phyloP scores from a whole-genome alignment of 1,140 invertebrate species.

The Drosophila tsacasi region DNA sequence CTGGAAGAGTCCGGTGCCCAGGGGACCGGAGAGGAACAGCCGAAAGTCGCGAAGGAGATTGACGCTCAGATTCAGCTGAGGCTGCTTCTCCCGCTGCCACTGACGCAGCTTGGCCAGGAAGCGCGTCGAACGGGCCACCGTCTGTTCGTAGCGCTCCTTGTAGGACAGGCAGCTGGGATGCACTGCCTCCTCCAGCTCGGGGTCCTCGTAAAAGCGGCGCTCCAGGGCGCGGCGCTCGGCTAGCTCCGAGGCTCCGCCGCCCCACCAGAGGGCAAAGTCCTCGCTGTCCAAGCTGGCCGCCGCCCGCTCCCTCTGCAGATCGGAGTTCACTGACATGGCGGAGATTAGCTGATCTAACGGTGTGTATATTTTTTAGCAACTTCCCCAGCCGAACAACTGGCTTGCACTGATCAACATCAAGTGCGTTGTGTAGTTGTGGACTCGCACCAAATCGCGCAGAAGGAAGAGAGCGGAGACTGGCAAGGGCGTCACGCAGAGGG shows the following conservation, averaged over 20 bases:
- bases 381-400: neutral
- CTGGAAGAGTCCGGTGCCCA: constrained; percentile 91
- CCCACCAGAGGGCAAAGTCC: constrained; percentile 92
- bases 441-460: neutral
- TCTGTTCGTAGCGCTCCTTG: constrained; percentile 93
- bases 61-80: constrained; percentile 21
- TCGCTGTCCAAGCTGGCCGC: constrained; percentile 90
- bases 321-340: constrained; percentile 70
- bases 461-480: neutral
- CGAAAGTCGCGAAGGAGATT: constrained; percentile 66
- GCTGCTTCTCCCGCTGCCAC: constrained; percentile 85
- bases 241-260: constrained; percentile 90
- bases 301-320: constrained; percentile 90
- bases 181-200: constrained; percentile 88
- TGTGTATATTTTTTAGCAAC: neutral
- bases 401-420: constrained; percentile 4
- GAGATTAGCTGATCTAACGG: neutral
- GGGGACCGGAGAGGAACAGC: constrained; percentile 87
- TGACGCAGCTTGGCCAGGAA: constrained; percentile 90
- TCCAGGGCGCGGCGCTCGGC: constrained; percentile 86
- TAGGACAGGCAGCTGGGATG: constrained; percentile 92
- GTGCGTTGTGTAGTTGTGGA: neutral
- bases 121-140: constrained; percentile 90
- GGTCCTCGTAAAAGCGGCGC: constrained; percentile 89
- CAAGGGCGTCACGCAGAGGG: neutral